These are phyloP conservation scores for Linnaemya tessellans DNA, from an alignment of 2,888 invertebrate genomes.

Conservation along the genomic window DNA sequence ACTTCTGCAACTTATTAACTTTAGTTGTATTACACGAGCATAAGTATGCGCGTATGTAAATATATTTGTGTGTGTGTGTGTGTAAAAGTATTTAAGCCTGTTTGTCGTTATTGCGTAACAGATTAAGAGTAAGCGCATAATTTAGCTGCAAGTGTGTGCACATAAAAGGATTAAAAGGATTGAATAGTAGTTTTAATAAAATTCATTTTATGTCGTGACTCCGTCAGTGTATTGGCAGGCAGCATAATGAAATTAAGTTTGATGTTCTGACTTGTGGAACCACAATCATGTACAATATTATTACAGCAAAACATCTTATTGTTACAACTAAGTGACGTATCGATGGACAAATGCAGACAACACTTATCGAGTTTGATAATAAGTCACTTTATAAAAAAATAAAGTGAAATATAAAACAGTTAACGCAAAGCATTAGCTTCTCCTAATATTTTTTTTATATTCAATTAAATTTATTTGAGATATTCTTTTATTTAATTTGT, in stretches of 20 bases:
- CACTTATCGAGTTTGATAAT: too few species aligned
- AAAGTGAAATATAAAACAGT: too few species aligned
- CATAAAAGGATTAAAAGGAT: conserved; percentile 76
- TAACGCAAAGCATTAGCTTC: too few species aligned
- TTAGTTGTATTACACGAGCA: conserved; percentile 2
- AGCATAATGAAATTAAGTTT: background rate
- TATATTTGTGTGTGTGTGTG: conserved; percentile 6
- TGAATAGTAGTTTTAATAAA: conserved; percentile 38
- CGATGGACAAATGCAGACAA: too few species aligned
- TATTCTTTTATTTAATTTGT: too few species aligned
- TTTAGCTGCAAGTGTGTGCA: conserved; percentile 77
- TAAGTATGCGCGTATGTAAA: background rate
- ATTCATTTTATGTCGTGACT: background rate
- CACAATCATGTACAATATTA: background rate
- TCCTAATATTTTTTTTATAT: too few species aligned
- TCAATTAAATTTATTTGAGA: too few species aligned
- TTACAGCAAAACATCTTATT: background rate
- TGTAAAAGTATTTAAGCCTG: conserved; percentile 1
- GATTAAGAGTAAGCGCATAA: conserved; percentile 77
- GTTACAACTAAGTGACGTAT: background rate
- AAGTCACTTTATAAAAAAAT: too few species aligned
- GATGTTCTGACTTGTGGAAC: background rate
- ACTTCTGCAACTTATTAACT: conserved; percentile 33
- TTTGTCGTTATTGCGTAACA: background rate
- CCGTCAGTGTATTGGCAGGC: background rate